Base-by-base conservation (phyloP, 2,113 vertebrate species). In the Nerophis ophidion region DNA sequence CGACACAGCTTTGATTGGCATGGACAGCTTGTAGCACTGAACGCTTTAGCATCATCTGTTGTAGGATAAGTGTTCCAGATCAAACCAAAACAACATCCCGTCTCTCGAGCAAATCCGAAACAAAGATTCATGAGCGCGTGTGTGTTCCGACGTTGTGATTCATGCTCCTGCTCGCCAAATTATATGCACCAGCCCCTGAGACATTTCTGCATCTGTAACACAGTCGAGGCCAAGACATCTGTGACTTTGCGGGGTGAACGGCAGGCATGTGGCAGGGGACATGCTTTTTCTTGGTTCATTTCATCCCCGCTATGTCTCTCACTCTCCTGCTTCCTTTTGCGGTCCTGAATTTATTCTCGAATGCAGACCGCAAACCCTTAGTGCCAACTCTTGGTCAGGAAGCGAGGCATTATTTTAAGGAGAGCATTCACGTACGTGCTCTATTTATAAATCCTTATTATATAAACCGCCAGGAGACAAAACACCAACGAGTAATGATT, bases 371-470 rank as follows among this genome's bases (percentile, higher is more conserved):
- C 71, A 74, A 83, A 83, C 73, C 26, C 80, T 50, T 63, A 66
- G 71, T 65, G 70, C 61, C 36, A 33, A 72, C 69, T 79, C 74
- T 72, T 83, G 70, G 65, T 59, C 61, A 17, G 56, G 65, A 69
- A 74, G 60, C 68, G 74, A 66, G 61, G 74, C 68, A 79, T 70
- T 72, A 63, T 59, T 73, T 65, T 80, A 63, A 67, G 68, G 66
- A 70, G 65, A 76, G 65, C 60, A 74, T 72, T 63, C 13, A 7
- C 45, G 45, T 44, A 58, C 51, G 53, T 64, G 48, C 76, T 81
- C 75, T 77, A 76, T 84, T 80, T 84, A 81, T 85, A 82, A 76
- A 86, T 69, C 40, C 47, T 35, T 35, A 57, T 85, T 85, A 84
- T 79, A 72, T 83, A 85, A 86, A 79, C 66, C 35, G 51, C 62